phyloP scores from a whole-genome alignment of 2,888 invertebrate genomes.

The Lithophane leautieri region DNA sequence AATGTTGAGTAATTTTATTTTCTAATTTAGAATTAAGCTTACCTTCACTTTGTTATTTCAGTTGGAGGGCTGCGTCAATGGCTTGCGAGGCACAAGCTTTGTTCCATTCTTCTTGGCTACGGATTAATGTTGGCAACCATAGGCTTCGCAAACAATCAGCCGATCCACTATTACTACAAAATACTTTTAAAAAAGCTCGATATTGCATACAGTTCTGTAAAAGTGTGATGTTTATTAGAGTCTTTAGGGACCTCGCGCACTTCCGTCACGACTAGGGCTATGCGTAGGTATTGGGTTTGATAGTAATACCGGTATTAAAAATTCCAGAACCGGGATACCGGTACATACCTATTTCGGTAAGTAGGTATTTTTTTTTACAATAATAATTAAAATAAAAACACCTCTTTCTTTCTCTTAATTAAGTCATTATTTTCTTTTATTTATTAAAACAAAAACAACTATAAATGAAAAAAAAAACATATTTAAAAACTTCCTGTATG shows the following conservation, averaged over 20 bases:
- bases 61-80: slow-evolving; percentile 88
- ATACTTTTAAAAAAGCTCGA: slow-evolving; percentile 87
- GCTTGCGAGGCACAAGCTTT: slow-evolving; percentile 91
- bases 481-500: not conserved
- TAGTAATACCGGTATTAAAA: not conserved
- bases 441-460: not conserved
- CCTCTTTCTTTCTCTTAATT: not conserved
- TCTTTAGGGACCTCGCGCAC: slow-evolving; percentile 25
- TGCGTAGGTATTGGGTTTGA: not conserved
- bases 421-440: not conserved
- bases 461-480: not conserved
- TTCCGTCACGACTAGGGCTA: not conserved
- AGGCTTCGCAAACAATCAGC: slow-evolving; percentile 92
- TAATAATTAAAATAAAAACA: not conserved
- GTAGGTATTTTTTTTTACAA: no score
- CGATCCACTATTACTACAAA: slow-evolving; percentile 91
- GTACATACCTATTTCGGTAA: not conserved
- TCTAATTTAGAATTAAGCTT: not conserved
- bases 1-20: not conserved
- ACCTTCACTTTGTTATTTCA: slow-evolving; percentile 68
- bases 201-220: slow-evolving; percentile 79
- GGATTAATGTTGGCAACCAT: slow-evolving; percentile 91
- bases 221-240: slow-evolving; percentile 71
- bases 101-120: slow-evolving; percentile 92
- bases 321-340: not conserved